These are phyloP conservation scores for Melanostoma scalare DNA, from an alignment of 2,888 invertebrate species.

Conservation along the genomic window DNA sequence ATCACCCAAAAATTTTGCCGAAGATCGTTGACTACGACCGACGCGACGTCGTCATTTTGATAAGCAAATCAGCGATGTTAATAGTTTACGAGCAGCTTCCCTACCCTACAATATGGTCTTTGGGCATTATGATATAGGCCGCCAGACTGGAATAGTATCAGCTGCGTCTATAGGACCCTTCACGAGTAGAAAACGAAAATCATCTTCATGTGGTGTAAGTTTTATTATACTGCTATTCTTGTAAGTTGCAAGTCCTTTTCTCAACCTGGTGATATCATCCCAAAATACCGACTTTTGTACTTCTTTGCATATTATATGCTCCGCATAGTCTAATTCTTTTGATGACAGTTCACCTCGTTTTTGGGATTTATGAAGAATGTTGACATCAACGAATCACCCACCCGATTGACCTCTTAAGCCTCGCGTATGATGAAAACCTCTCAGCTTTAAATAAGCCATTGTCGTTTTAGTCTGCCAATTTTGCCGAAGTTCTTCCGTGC, in stretches of 20 bases:
- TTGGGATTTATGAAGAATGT: neutral
- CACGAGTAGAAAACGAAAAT: constrained; percentile 13
- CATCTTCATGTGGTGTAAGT: constrained; percentile 5
- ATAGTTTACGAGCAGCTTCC: constrained; percentile 29
- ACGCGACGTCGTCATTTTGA: constrained; percentile 51
- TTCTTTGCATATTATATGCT: constrained; percentile 7
- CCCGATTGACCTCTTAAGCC: constrained; percentile 10
- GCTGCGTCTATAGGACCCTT: constrained; percentile 29
- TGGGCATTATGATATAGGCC: constrained; percentile 46
- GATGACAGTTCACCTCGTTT: constrained; percentile 10
- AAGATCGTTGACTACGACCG: constrained; percentile 52
- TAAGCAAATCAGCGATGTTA: constrained; percentile 50
- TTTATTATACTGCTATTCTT: constrained; percentile 1
- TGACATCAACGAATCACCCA: neutral
- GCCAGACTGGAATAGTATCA: neutral
- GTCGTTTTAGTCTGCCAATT: neutral
- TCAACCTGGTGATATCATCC: neutral
- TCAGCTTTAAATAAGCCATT: neutral
- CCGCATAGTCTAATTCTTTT: neutral
- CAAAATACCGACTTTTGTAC: constrained; percentile 5
- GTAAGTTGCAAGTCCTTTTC: neutral
- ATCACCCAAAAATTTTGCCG: constrained; percentile 30
- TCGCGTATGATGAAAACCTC: neutral
- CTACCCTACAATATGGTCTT: constrained; percentile 32
- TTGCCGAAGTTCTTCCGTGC: neutral